These are phyloP conservation scores for Electrona antarctica DNA, from an alignment of 2,113 vertebrate genomes.

Conservation along the genomic window DNA sequence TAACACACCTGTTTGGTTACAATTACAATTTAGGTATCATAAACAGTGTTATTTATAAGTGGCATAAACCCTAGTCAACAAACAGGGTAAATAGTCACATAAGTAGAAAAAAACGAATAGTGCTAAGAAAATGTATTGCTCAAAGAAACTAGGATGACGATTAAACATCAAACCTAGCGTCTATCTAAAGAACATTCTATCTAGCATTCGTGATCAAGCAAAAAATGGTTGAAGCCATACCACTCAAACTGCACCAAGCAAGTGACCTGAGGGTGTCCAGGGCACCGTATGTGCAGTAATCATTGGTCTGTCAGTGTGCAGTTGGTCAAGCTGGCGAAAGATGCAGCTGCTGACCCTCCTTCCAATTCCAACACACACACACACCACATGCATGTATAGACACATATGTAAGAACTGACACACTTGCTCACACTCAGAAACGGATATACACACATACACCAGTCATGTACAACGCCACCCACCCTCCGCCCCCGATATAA, in stretches of 20 bases:
- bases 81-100: too few species aligned
- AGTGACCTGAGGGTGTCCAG: constrained; percentile 19
- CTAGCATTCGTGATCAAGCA: neutral
- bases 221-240: constrained; percentile 29
- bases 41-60: too few species aligned
- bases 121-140: too few species aligned
- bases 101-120: too few species aligned
- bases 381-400: too few species aligned
- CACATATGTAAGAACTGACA: constrained; percentile 1
- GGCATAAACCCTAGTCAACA: too few species aligned
- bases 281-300: constrained; percentile 7
- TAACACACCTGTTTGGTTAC: too few species aligned
- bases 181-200: too few species aligned
- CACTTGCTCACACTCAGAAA: constrained; percentile 59
- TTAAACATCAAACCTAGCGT: too few species aligned
- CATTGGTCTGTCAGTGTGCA: constrained; percentile 51
- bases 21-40: too few species aligned
- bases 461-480: constrained; percentile 40
- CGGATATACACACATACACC: constrained; percentile 48
- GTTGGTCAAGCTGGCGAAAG: constrained; percentile 34
- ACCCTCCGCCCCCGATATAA: constrained; percentile 69
- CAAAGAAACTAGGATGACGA: too few species aligned
- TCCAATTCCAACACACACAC: constrained; percentile 3
- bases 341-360: constrained; percentile 60
- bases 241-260: constrained; percentile 27